These are phyloP conservation scores for Laticauda colubrina DNA, from an alignment of 2,113 vertebrate genomes.

Conservation along the genomic window DNA sequence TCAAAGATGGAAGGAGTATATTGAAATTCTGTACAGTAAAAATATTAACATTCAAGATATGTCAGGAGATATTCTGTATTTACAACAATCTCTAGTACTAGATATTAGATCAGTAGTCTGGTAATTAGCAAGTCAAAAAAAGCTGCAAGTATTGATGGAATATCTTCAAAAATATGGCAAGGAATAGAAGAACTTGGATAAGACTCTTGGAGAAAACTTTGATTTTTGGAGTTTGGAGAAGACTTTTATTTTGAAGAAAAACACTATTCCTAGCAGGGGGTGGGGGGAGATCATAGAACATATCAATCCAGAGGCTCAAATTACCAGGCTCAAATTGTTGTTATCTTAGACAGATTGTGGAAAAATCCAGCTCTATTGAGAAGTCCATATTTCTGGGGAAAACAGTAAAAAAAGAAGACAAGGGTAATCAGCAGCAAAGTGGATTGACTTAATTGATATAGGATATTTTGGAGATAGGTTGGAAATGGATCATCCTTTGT, in stretches of 20 bases:
- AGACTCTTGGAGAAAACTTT: not conserved
- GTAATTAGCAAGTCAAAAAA: not conserved
- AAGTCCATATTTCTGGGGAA: not conserved
- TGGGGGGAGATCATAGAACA: not conserved
- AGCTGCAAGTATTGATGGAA: not conserved
- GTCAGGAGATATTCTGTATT: not conserved
- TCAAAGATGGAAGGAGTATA: not conserved
- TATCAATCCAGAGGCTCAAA: not conserved
- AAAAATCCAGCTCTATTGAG: not conserved
- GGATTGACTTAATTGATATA: not conserved
- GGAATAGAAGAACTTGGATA: not conserved
- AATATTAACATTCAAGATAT: not conserved
- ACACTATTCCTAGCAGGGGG: not conserved
- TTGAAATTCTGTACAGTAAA: not conserved
- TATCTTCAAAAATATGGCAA: not conserved
- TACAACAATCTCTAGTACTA: not conserved
- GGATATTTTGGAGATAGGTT: not conserved
- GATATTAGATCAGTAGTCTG: not conserved
- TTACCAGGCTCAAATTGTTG: not conserved
- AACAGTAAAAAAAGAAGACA: not conserved
- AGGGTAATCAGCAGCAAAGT: not conserved
- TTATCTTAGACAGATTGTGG: not conserved
- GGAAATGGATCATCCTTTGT: not conserved
- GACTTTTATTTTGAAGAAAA: not conserved
- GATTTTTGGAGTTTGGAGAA: not conserved